Evolutionary conservation across 2,888 invertebrate species (phyloP).

Genomic region (Epinotia nisella): DNA sequence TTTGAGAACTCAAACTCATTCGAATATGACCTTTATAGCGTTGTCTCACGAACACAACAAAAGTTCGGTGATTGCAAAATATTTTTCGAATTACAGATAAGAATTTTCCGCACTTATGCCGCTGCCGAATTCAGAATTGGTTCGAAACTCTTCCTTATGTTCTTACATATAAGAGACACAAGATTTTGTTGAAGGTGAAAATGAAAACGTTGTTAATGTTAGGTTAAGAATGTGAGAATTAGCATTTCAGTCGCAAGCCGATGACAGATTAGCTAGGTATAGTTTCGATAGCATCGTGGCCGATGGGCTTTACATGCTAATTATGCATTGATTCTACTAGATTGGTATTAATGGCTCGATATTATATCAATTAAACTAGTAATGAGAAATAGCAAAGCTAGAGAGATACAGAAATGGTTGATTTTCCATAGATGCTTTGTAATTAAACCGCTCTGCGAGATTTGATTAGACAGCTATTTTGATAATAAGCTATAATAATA

Average conservation of each 20-base stretch:
- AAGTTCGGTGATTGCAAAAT: neutral
- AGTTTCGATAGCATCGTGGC: conserved; percentile 46
- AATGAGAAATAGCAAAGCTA: conserved; percentile 17
- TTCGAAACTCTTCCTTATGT: neutral
- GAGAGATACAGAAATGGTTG: neutral
- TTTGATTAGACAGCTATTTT: conserved; percentile 13
- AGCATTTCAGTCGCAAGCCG: conserved; percentile 49
- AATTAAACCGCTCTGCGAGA: conserved; percentile 3
- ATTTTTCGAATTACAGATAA: neutral
- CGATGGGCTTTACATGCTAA: conserved; percentile 27
- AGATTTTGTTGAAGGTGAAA: neutral
- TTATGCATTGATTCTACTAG: conserved; percentile 14
- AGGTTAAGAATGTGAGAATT: conserved; percentile 46
- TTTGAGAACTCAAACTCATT: neutral
- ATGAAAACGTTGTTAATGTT: conserved; percentile 26
- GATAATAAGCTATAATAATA: neutral
- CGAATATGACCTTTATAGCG: neutral
- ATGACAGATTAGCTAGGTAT: conserved; percentile 50
- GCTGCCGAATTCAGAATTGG: neutral
- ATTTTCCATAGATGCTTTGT: conserved; percentile 20
- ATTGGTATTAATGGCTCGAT: conserved; percentile 25
- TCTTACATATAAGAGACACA: neutral
- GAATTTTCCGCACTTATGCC: conserved; percentile 6
- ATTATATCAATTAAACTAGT: conserved; percentile 26
- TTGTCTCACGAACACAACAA: neutral